phyloP scores from a whole-genome alignment of 92 coral and sea anemone species.

The Zoanthus sansibaricus region DNA sequence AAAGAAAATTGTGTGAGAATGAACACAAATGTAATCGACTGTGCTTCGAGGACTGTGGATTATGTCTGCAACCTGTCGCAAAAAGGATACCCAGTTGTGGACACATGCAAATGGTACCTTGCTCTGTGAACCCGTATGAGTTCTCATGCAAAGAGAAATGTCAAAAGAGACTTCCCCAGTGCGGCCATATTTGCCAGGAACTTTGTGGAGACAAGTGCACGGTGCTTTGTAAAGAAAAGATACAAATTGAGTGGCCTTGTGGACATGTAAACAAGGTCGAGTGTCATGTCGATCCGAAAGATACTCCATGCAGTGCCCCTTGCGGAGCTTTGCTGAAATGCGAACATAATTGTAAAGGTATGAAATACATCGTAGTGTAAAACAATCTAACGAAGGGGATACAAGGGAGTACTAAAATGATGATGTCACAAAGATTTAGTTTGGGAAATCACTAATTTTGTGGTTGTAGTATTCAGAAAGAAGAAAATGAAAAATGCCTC shows the following conservation, averaged over 20 bases:
- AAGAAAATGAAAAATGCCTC: too few species aligned
- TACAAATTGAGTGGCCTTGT: slow-evolving; percentile 76
- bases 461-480: too few species aligned
- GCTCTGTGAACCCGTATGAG: slow-evolving; percentile 60
- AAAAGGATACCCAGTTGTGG: slow-evolving; percentile 72
- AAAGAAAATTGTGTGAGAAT: slow-evolving; percentile 61
- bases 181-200: slow-evolving; percentile 73
- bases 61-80: slow-evolving; percentile 57
- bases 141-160: slow-evolving; percentile 76
- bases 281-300: slow-evolving; percentile 73
- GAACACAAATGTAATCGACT: slow-evolving; percentile 71
- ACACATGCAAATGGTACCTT: slow-evolving; percentile 79
- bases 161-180: slow-evolving; percentile 49
- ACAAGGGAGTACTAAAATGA: too few species aligned
- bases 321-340: slow-evolving; percentile 75
- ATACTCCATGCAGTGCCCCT: slow-evolving; percentile 64
- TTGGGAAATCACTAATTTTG: too few species aligned
- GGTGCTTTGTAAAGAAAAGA: slow-evolving; percentile 53
- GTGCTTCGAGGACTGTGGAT: slow-evolving; percentile 79
- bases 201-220: slow-evolving; percentile 78
- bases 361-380: background rate
- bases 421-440: too few species aligned
- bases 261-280: slow-evolving; percentile 66
- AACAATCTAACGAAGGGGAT: background rate
- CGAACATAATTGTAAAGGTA: slow-evolving; percentile 87